Percentiles rank a stretch among this genome's conserved stretches.
Evolutionary conservation across 2,797 vertebrate genomes (phyloP).

Genomic region (Rhabdophis nuchalis): DNA sequence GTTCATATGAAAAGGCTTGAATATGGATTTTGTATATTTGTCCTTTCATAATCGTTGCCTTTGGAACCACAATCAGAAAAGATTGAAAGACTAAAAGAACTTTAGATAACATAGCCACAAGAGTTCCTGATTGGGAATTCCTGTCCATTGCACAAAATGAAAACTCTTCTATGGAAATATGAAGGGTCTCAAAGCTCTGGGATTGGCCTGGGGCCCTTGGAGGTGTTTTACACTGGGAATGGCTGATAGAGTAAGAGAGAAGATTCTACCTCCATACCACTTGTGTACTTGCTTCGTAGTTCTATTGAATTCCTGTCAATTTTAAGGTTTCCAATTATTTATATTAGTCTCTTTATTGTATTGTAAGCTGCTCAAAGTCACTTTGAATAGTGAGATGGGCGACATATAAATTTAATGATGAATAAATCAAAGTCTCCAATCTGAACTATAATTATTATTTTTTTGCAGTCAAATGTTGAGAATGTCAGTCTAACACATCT

Average conservation of each 20-base stretch:
- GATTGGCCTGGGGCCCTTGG: not conserved
- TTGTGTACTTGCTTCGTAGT: not conserved
- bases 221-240: not conserved
- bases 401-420: too few species aligned
- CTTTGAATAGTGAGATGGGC: too few species aligned
- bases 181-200: not conserved
- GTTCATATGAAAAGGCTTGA: not conserved
- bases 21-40: not conserved
- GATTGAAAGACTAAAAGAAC: not conserved
- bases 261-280: not conserved
- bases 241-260: not conserved
- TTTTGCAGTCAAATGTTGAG: too few species aligned
- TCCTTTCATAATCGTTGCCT: not conserved
- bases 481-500: too few species aligned
- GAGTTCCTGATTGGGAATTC: not conserved
- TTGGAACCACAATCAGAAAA: not conserved
- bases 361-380: not conserved
- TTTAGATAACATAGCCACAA: not conserved
- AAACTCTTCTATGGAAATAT: not conserved
- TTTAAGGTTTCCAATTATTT: not conserved
- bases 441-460: too few species aligned
- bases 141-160: not conserved
- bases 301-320: not conserved
- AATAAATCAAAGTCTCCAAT: too few species aligned
- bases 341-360: not conserved